These are phyloP conservation scores for Trachelus iudaicus DNA, from an alignment of 2,888 invertebrate species.

Conservation along the genomic window DNA sequence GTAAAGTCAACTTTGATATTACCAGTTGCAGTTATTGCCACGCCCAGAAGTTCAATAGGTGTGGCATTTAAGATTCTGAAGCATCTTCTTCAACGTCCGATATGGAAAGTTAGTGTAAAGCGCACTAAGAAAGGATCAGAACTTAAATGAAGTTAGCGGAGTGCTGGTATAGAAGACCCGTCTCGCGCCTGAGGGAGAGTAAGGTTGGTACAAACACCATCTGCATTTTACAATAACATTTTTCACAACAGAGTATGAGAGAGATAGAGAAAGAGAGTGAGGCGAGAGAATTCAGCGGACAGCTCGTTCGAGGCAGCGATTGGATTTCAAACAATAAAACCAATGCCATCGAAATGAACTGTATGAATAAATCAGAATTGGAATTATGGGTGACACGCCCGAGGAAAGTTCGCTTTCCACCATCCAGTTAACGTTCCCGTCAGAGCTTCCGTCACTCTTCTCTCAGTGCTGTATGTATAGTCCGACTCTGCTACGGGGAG, in stretches of 20 bases:
- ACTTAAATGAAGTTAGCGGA: conserved; percentile 57
- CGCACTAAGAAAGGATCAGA: conserved; percentile 47
- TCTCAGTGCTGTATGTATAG: background rate
- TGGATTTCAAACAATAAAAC: background rate
- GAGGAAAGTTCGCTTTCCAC: background rate
- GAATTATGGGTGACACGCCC: background rate
- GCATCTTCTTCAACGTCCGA: conserved; percentile 41
- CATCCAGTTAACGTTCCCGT: background rate
- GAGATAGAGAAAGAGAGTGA: background rate
- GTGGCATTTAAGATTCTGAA: conserved; percentile 31
- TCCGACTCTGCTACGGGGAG: background rate
- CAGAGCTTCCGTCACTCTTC: background rate
- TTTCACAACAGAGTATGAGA: conserved; percentile 30
- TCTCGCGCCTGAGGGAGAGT: conserved; percentile 13
- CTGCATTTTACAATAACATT: conserved; percentile 43
- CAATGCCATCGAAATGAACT: background rate
- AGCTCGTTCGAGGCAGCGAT: background rate
- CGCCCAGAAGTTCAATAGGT: background rate
- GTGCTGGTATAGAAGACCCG: conserved; percentile 25
- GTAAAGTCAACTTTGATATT: background rate
- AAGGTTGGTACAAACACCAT: conserved; percentile 13
- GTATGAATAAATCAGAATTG: background rate
- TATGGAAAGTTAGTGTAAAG: conserved; percentile 49
- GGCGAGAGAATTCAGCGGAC: background rate
- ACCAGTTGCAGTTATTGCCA: background rate